These are phyloP conservation scores for Gymnogyps californianus DNA, from an alignment of 2,113 vertebrate genomes.

Conservation along the genomic window DNA sequence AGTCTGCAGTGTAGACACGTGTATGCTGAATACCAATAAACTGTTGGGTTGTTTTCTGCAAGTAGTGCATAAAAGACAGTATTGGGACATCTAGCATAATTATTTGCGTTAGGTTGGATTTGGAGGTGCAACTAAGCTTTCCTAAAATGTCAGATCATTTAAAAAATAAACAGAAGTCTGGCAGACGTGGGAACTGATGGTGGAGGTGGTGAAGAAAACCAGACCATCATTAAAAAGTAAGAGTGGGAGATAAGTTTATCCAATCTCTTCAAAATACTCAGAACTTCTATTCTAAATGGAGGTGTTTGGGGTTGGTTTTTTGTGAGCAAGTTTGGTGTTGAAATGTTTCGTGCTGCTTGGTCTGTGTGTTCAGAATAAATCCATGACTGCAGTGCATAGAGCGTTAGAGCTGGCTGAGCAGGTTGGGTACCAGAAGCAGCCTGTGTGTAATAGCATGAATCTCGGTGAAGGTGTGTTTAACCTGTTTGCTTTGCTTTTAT, in stretches of 20 bases:
- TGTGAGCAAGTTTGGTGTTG: not conserved
- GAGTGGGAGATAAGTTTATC: not conserved
- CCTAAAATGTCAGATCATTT: not conserved
- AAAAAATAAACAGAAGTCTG: not conserved
- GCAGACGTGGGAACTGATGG: not conserved
- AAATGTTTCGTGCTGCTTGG: not conserved
- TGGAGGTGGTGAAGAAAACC: not conserved
- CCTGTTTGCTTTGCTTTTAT: not conserved
- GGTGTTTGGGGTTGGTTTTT: not conserved
- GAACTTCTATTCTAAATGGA: not conserved
- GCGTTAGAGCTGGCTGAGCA: not conserved
- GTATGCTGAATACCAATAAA: not conserved
- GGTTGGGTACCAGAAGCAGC: not conserved
- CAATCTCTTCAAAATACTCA: not conserved
- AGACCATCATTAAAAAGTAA: not conserved
- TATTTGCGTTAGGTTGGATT: not conserved
- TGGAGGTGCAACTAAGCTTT: not conserved
- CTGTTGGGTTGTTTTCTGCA: not conserved
- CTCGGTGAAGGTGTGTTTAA: not conserved
- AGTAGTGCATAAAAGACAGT: not conserved
- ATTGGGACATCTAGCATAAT: not conserved
- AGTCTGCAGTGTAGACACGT: accelerated
- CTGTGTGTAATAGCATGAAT: not conserved
- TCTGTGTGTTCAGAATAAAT: not conserved
- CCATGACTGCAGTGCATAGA: accelerated